Evolutionary conservation across 2,113 vertebrate genomes (phyloP), one percentile per base, ranked within the genome.

Genomic region (Lonchura striata): DNA sequence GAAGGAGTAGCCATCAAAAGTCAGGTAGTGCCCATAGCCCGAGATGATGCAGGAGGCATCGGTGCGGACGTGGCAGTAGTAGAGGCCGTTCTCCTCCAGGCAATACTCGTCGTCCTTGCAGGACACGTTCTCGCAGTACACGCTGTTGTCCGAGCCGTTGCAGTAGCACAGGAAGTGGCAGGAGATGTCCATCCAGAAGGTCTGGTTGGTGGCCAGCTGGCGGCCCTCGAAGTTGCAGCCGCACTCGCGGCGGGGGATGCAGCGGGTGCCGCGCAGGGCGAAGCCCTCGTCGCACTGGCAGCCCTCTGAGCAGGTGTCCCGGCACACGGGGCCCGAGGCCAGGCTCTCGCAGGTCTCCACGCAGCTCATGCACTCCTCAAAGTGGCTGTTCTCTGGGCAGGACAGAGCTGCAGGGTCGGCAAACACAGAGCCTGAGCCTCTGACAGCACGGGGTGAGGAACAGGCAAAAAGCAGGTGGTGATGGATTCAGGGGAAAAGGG

Each of bases 81-180:
- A 99, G 25, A 99, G 97, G 30, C 98, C 98, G 0, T 97, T 98
- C 27, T 96, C 98, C 85, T 99, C 99, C 97, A 98, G 97, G 97
- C 99, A 99, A 63, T 98, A 99, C 92, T 99, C 99, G 1, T 99
- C 99, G 0, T 98, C 96, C 74, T 96, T 98, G 96, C 99, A 99
- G 42, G 99, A 98, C 7, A 97, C 20, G 0, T 97, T 98, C 96
- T 98, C 98, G 17, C 99, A 99, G 97, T 99, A 99, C 6, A 99
- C 98, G 0, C 97, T 98, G 97, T 99, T 99, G 98, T 99, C 99
- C 0, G 99, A 98, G 72, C 99, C 99, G 0, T 99, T 99, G 97
- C 99, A 99, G 96, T 98, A 99, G 98, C 99, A 99, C 94, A 99
- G 98, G 84, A 99, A 98, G 92, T 99, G 99, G 96, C 99, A 99